Percentiles rank a stretch among this genome's conserved stretches.
Evolutionary conservation across 2,113 vertebrate species (phyloP).

Genomic region (Stercorarius parasiticus): DNA sequence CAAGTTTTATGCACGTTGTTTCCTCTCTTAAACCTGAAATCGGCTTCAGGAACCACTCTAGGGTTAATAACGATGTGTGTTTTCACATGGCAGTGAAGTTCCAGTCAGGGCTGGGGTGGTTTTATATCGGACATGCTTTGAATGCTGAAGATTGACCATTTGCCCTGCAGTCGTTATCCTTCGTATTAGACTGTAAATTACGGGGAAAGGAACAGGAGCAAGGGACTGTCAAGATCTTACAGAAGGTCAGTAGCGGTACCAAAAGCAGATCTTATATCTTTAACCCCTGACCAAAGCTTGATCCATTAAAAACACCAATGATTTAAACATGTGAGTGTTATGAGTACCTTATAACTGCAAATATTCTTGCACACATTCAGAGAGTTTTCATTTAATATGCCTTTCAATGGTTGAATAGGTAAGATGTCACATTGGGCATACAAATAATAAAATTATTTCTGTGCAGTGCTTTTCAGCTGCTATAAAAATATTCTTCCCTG

Average conservation of each 20-base stretch:
- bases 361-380: not conserved
- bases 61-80: rapidly evolving
- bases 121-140: not conserved
- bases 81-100: not conserved
- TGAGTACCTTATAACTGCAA: not conserved
- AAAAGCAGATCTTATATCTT: not conserved
- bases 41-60: not conserved
- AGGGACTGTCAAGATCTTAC: not conserved
- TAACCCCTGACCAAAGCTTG: not conserved
- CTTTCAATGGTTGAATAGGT: not conserved
- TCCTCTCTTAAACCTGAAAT: not conserved
- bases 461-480: not conserved
- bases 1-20: not conserved
- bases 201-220: not conserved
- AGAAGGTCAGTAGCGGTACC: not conserved
- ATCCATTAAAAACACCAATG: not conserved
- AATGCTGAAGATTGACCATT: not conserved
- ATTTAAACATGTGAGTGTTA: not conserved
- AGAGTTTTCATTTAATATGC: not conserved
- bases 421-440: not conserved
- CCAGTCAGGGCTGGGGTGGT: not conserved
- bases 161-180: not conserved
- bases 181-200: not conserved
- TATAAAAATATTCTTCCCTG: not conserved
- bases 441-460: not conserved